Base-by-base conservation (phyloP, 2,888 invertebrate species). In the Raillietiella orientalis region DNA sequence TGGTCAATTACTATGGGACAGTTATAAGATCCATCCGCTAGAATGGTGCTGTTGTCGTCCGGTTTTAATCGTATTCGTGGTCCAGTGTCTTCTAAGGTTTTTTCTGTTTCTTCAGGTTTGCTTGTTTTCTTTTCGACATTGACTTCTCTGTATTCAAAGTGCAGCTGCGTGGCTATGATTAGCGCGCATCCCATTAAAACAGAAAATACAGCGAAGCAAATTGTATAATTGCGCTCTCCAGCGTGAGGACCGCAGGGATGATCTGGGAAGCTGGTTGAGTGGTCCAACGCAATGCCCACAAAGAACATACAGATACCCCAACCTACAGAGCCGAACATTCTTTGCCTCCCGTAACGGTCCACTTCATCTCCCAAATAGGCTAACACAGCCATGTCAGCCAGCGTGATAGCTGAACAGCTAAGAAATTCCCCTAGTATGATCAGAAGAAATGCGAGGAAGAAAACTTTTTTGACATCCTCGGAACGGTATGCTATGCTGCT, bases 251-350 rank as follows among this genome's bases (percentile, higher is more conserved):
- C 42, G 41, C 84, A 87, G 0, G 82, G 82, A 47, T 82, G 79
- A 37, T 72, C 40, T 14, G 79, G 72, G 47, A 96, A 93, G 1
- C 82, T 69, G 12, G 84, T 84, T 29, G 87, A 84, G 46, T 90
- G 82, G 50, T 96, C 93, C 31, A 96, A 53, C 2, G 75, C 82
- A 38, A 84, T 79, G 30, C 79, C 82, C 30, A 96, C 84, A 44
- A 93, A 69, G 50, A 96, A 93, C 93, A 96, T 96, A 23, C 93
- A 74, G 36, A 93, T 53, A 15, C 84, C 93, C 93, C 93, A 96
- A 23, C 93, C 93, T 29, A 90, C 54, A 11, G 84, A 87, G 2
- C 87, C 87, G 43, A 87, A 93, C 79, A 96, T 87, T 36, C 93
- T 62, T 50, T 93, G 93, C 40, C 82, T 72, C 0, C 90, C 90